These are phyloP conservation scores for Parnassius smintheus DNA, from an alignment of 2,888 invertebrate species.

Conservation along the genomic window DNA sequence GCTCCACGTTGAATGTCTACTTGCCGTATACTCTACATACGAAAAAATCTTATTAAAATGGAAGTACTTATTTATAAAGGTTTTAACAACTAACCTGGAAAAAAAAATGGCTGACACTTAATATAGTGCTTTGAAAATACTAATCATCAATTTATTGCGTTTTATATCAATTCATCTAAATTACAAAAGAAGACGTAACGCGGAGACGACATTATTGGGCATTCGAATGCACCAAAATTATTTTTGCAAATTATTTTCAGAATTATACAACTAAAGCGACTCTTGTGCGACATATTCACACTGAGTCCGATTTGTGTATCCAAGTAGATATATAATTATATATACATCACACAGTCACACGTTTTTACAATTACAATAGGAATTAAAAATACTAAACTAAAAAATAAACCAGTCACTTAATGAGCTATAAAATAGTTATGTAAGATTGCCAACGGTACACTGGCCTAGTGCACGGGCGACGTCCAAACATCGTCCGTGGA, in stretches of 20 bases:
- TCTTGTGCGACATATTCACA: constrained; percentile 46
- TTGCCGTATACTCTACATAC: constrained; percentile 69
- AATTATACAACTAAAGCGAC: constrained; percentile 56
- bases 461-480: constrained; percentile 63
- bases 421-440: constrained; percentile 71
- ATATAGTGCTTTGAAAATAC: constrained; percentile 66
- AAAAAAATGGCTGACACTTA: constrained; percentile 74
- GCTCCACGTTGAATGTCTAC: constrained; percentile 63
- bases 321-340: constrained; percentile 43
- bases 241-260: constrained; percentile 33
- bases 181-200: constrained; percentile 66
- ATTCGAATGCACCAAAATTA: constrained; percentile 41
- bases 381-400: constrained; percentile 73
- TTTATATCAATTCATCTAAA: constrained; percentile 60
- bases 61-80: constrained; percentile 75
- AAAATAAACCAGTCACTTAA: constrained; percentile 78
- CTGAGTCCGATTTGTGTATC: constrained; percentile 61
- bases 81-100: constrained; percentile 71
- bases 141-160: constrained; percentile 60
- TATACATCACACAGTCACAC: constrained; percentile 78
- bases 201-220: constrained; percentile 56
- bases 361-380: constrained; percentile 77
- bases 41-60: constrained; percentile 78
- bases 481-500: constrained; percentile 35
- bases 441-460: constrained; percentile 76